Percentiles rank a stretch among this genome's conserved stretches.
Evolutionary conservation across 2,797 vertebrate genomes (phyloP).

Genomic region (Hemibagrus guttatus): DNA sequence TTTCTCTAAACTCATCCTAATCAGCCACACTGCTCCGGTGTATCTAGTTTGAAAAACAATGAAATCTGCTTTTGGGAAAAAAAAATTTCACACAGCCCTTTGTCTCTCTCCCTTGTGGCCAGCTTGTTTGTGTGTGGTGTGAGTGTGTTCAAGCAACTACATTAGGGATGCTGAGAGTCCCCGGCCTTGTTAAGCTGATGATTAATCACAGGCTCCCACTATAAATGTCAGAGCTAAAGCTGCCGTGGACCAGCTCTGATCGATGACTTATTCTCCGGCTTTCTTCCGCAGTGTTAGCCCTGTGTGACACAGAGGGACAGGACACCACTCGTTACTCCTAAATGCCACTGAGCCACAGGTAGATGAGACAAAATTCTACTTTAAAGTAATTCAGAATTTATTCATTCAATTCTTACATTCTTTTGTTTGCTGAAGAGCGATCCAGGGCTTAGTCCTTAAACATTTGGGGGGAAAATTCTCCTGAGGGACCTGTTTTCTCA

Average conservation of each 20-base stretch:
- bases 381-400: not conserved
- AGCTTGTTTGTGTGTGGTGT: constrained; percentile 17
- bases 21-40: not conserved
- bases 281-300: constrained; percentile 41
- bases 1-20: constrained; percentile 2
- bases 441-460: not conserved
- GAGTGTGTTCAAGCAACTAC: constrained; percentile 24
- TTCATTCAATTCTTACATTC: not conserved
- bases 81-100: not conserved
- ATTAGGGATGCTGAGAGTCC: constrained; percentile 57
- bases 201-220: constrained; percentile 59
- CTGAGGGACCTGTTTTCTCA: not conserved
- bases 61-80: not conserved
- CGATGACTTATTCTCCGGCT: constrained; percentile 53
- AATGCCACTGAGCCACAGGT: constrained; percentile 29
- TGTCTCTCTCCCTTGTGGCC: constrained; percentile 2
- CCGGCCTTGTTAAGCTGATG: constrained; percentile 48
- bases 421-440: not conserved
- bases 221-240: constrained; percentile 56
- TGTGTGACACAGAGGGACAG: constrained; percentile 29
- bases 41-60: not conserved
- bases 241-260: constrained; percentile 47
- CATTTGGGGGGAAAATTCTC: not conserved
- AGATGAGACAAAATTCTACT: not conserved
- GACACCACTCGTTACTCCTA: constrained; percentile 38